Percentiles rank a stretch among this genome's conserved stretches.
Evolutionary conservation across 2,797 vertebrate genomes (phyloP).

Genomic region (Potorous gilbertii): DNA sequence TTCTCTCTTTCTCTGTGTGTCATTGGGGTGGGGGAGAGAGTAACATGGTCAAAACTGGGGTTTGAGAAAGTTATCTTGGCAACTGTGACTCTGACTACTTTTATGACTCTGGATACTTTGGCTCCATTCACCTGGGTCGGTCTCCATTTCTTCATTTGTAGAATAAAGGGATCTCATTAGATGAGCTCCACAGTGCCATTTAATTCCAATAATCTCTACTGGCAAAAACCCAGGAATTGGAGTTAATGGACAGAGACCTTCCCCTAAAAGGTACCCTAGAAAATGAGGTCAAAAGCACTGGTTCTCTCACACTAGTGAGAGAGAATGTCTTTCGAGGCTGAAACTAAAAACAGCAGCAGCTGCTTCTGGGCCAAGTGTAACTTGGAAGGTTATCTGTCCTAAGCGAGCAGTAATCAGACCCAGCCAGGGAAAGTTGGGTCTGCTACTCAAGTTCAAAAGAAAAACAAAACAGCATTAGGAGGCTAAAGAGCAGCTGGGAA

Average conservation of each 20-base stretch:
- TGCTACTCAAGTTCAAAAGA: slow-evolving; percentile 62
- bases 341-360: not conserved
- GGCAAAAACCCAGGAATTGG: not conserved
- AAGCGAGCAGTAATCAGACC: slow-evolving; percentile 54
- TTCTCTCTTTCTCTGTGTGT: no score
- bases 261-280: slow-evolving; percentile 17
- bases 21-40: not conserved
- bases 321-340: not conserved
- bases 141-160: not conserved
- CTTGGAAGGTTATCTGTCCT: slow-evolving; percentile 62
- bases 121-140: not conserved
- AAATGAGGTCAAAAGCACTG: not conserved
- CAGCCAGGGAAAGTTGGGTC: slow-evolving; percentile 40
- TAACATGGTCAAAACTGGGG: not conserved
- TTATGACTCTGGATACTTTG: not conserved
- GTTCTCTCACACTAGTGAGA: not conserved
- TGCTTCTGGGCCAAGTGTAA: not conserved
- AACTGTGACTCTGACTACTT: not conserved
- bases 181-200: not conserved
- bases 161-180: not conserved
- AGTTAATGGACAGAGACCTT: not conserved
- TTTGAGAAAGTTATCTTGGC: not conserved
- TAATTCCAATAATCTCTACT: not conserved
- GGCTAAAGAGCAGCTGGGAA: slow-evolving; percentile 60
- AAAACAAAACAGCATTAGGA: slow-evolving; percentile 65